These are phyloP conservation scores for Apotomis capreana DNA, from an alignment of 2,888 invertebrate species.

Conservation along the genomic window DNA sequence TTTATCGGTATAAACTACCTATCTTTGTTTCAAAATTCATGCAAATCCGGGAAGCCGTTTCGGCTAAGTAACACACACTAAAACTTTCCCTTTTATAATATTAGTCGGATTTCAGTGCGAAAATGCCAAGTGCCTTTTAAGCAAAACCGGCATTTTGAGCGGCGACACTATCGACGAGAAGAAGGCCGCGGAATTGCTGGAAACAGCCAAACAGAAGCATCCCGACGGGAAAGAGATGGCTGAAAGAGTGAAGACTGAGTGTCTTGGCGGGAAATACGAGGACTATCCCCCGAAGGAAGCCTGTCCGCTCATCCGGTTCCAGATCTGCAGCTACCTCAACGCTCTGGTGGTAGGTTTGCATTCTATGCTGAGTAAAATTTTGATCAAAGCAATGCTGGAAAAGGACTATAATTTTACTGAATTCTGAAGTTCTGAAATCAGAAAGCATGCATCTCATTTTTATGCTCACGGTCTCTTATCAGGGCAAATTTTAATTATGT, in stretches of 20 bases:
- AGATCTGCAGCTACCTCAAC: slow-evolving; percentile 48
- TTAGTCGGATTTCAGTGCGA: slow-evolving; percentile 48
- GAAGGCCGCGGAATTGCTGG: slow-evolving; percentile 42
- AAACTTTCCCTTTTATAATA: not conserved
- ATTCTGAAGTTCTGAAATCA: too few species aligned
- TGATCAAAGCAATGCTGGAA: too few species aligned
- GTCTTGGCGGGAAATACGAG: slow-evolving; percentile 48
- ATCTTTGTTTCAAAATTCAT: too few species aligned
- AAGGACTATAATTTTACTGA: too few species aligned
- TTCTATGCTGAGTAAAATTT: too few species aligned
- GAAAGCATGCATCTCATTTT: too few species aligned
- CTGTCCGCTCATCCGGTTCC: slow-evolving; percentile 48
- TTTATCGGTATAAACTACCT: too few species aligned
- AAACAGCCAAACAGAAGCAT: slow-evolving; percentile 42
- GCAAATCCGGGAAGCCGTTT: too few species aligned
- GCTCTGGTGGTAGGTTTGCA: slow-evolving; percentile 47
- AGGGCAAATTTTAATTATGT: too few species aligned
- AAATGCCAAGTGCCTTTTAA: slow-evolving; percentile 48
- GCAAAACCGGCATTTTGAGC: slow-evolving; percentile 46
- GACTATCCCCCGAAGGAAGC: slow-evolving; percentile 46
- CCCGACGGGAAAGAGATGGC: slow-evolving; percentile 44
- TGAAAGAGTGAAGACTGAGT: slow-evolving; percentile 45
- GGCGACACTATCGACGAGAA: slow-evolving; percentile 48
- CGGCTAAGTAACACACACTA: not conserved
- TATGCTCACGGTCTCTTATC: too few species aligned